Evolutionary conservation across 1,140 invertebrate genomes (phyloP).

Genomic region (Bombus soroeensis): DNA sequence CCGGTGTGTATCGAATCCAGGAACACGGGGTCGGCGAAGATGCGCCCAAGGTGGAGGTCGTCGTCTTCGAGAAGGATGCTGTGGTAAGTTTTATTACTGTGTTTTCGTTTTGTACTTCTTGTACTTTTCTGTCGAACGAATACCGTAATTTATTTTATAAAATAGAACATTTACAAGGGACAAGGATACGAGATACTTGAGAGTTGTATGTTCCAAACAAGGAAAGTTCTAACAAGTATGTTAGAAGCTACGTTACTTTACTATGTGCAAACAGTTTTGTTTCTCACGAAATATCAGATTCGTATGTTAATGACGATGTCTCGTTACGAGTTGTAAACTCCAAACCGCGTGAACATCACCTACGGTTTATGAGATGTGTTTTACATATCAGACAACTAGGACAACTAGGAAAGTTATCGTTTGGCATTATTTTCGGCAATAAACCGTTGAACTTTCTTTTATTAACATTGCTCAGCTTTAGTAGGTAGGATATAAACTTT

Average conservation of each 20-base stretch:
- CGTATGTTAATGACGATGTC: neutral
- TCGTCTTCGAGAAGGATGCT: conserved; percentile 75
- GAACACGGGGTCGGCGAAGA: conserved; percentile 72
- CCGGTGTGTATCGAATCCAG: conserved; percentile 74
- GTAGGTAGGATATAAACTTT: neutral
- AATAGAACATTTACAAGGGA: neutral
- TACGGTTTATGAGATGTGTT: neutral
- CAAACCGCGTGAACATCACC: neutral
- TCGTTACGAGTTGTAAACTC: conserved; percentile 28
- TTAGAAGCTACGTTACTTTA: neutral
- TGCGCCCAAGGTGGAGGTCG: conserved; percentile 72
- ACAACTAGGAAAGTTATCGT: conserved; percentile 18
- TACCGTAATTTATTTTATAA: too few species aligned
- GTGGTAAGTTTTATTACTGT: conserved; percentile 59
- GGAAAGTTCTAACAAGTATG: neutral
- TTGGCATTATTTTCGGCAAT: conserved; percentile 24
- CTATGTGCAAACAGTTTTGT: neutral
- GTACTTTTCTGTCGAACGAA: too few species aligned
- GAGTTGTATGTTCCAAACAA: neutral
- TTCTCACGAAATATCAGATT: too few species aligned
- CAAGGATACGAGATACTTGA: too few species aligned
- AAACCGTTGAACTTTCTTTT: conserved; percentile 38
- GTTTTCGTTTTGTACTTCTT: too few species aligned
- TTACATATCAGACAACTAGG: conserved; percentile 28
- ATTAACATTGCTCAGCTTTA: neutral